A percentile compares a stretch with the other conserved stretches of the same genome.
These are phyloP conservation scores for Buphagus erythrorhynchus DNA, from an alignment of 2,797 vertebrate genomes.

Conservation along the genomic window DNA sequence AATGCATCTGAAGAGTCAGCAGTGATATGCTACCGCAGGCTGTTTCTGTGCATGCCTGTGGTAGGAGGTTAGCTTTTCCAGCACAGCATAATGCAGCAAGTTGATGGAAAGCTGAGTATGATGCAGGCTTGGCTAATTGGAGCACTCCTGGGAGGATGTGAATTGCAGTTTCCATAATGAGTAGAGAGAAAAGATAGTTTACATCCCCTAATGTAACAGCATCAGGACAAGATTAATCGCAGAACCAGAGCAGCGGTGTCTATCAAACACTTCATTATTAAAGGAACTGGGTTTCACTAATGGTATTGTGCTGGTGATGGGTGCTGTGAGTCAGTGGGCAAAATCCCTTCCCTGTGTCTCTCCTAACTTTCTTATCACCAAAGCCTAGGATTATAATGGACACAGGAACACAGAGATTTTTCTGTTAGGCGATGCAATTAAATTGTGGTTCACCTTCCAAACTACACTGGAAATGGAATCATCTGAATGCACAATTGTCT, in stretches of 20 bases:
- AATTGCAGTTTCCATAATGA: slow-evolving; percentile 63
- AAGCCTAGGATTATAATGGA: slow-evolving; percentile 18
- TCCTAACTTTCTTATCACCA: slow-evolving; percentile 19
- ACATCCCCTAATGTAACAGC: slow-evolving; percentile 42
- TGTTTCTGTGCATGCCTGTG: slow-evolving; percentile 14
- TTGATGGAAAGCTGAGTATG: slow-evolving; percentile 55
- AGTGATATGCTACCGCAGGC: neutral
- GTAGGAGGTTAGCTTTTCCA: slow-evolving; percentile 27
- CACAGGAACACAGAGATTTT: neutral
- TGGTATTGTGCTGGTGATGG: slow-evolving; percentile 22
- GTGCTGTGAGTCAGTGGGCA: slow-evolving; percentile 22
- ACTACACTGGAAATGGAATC: neutral
- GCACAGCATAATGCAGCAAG: neutral
- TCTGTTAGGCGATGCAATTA: slow-evolving; percentile 21
- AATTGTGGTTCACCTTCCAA: slow-evolving; percentile 5
- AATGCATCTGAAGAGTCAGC: slow-evolving; percentile 59
- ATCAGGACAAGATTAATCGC: slow-evolving; percentile 60
- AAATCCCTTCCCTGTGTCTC: slow-evolving; percentile 15
- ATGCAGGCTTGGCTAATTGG: slow-evolving; percentile 60
- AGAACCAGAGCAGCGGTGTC: neutral
- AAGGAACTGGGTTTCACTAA: slow-evolving; percentile 21
- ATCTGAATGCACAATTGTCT: neutral
- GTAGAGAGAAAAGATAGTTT: slow-evolving; percentile 65
- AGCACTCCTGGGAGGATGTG: slow-evolving; percentile 64
- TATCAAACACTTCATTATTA: slow-evolving; percentile 49